Conservation (phyloP, 2,888 invertebrate species). For the Plagiodera versicolora region DNA sequence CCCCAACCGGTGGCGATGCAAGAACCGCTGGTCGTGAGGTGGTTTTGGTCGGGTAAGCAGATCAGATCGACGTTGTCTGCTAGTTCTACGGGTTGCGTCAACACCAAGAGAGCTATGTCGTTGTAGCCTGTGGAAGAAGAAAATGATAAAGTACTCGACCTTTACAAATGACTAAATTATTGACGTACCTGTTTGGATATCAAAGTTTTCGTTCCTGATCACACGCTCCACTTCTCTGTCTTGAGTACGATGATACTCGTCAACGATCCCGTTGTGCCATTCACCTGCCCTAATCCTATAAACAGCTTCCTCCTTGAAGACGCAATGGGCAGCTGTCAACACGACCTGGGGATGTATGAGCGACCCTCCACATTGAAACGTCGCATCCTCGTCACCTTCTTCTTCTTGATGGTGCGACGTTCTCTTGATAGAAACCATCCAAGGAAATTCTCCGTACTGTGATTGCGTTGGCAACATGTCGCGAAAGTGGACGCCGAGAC, state of each 20-base stretch:
- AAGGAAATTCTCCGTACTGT: constrained; percentile 81
- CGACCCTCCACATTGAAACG: constrained; percentile 70
- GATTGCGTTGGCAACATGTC: constrained; percentile 33
- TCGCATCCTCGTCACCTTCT: constrained; percentile 30
- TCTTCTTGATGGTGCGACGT: constrained; percentile 58
- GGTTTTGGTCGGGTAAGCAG: constrained; percentile 44
- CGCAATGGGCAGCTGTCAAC: constrained; percentile 81
- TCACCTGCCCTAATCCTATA: constrained; percentile 67
- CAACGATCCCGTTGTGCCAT: constrained; percentile 79
- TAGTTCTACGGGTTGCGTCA: constrained; percentile 40
- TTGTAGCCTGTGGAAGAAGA: constrained; percentile 35
- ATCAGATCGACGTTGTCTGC: constrained; percentile 37
- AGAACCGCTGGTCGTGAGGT: constrained; percentile 23
- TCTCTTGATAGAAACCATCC: constrained; percentile 76
- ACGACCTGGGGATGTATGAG: constrained; percentile 75
- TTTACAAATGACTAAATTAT: too few species aligned
- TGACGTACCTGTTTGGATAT: constrained; percentile 33
- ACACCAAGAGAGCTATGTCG: constrained; percentile 46
- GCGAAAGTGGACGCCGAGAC: background rate
- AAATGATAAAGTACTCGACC: too few species aligned
- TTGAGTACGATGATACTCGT: constrained; percentile 62
- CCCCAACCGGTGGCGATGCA: constrained; percentile 49
- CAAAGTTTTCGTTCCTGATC: constrained; percentile 43
- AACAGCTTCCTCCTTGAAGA: constrained; percentile 52
- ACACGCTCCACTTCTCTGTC: constrained; percentile 59